These are phyloP conservation scores for Troides aeacus DNA, from an alignment of 2,888 invertebrate genomes.

Conservation along the genomic window DNA sequence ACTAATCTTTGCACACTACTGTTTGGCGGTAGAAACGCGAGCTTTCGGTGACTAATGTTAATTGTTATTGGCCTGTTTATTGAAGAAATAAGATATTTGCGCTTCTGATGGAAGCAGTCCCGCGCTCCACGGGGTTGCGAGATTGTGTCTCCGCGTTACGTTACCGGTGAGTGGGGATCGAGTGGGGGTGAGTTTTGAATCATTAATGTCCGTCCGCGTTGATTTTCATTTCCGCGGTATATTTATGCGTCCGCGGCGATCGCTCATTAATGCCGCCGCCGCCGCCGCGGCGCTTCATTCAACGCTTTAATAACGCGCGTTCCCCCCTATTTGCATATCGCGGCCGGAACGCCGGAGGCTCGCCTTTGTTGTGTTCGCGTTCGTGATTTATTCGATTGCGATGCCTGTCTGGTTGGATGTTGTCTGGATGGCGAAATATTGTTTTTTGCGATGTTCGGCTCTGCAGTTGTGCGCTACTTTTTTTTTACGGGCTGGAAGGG, in stretches of 20 bases:
- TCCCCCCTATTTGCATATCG: constrained; percentile 14
- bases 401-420: neutral
- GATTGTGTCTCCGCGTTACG: constrained; percentile 17
- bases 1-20: too few relatives aligned
- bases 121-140: constrained; percentile 9
- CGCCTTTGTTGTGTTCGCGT: constrained; percentile 9
- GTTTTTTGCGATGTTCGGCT: constrained; percentile 1
- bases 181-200: constrained; percentile 33
- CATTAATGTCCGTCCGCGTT: constrained; percentile 45
- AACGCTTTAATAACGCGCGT: constrained; percentile 26
- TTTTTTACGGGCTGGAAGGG: neutral
- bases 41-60: too few relatives aligned
- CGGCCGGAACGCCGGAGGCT: constrained; percentile 7
- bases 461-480: neutral
- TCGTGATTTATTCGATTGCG: constrained; percentile 15
- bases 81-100: too few relatives aligned
- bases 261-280: constrained; percentile 21
- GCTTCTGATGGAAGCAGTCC: constrained; percentile 4
- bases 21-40: too few relatives aligned
- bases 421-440: constrained; percentile 1
- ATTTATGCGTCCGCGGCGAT: constrained; percentile 30
- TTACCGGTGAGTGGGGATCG: constrained; percentile 7
- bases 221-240: constrained; percentile 26
- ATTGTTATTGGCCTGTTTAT: too few relatives aligned
- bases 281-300: neutral